Base-by-base conservation (phyloP, 1,140 invertebrate genomes). In the Trichonephila clavata region DNA sequence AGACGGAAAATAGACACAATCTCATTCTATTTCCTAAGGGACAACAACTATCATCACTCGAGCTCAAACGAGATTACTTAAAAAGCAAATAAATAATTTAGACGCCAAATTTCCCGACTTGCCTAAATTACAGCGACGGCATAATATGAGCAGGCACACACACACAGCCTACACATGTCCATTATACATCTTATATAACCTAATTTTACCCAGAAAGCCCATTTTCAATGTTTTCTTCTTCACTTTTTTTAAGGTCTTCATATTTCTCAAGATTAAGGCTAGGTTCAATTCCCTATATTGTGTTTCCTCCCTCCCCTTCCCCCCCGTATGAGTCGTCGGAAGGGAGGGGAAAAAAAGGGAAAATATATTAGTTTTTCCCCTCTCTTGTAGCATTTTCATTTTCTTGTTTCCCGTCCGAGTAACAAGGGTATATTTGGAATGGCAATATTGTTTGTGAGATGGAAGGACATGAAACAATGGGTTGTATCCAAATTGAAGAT, bases 151-250 rank as follows among this genome's bases (percentile, higher is more conserved):
- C 8, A 18, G 32, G 50, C 50, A 50, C 50, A 50, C 10, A 50
- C 71, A 77, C 32, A 80, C 50, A 39, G 89, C 50, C 89, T 92
- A 80, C 63, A 71, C 81, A 77, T 86, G 91, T 86, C 91, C 91
- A 92, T 92, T 92, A 92, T 92, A 92, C 91, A 77, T 92, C 91
- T 92, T 92, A 92, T 77, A 77, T 86, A 92, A 92, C 91, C 81
- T 92, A 92, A 92, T 92, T 92, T 92, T 86, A 86, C 80, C 63
- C 24, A 39, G 71, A 61, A 91, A 83, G 68, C 91, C 91, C 83
- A 71, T 86, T 92, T 89, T 65, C 63, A 77, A 71, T 89, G 63
- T 77, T 77, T 92, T 92, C 63, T 90, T 89, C 57, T 59, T 59
- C 32, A 87, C 59, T 80, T 50, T 89, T 50, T 92, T 92, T 86